These are phyloP conservation scores for Steinernema carpocapsae DNA, from an alignment of 2,888 invertebrate species.

Conservation along the genomic window DNA sequence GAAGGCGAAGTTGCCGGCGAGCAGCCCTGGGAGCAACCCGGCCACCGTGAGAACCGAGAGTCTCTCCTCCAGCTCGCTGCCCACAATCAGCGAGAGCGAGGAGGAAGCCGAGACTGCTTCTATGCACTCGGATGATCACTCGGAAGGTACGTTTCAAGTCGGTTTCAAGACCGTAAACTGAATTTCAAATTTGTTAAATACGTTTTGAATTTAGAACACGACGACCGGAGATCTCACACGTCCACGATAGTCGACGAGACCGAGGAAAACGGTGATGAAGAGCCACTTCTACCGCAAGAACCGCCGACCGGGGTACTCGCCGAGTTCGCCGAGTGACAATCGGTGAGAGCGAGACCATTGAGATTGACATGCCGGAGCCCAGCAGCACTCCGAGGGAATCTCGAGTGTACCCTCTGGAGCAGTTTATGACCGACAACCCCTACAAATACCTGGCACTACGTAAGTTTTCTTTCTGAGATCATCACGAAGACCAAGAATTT, in stretches of 20 bases:
- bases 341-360: conserved; percentile 24
- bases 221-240: not conserved
- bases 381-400: conserved; percentile 4
- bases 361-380: not conserved
- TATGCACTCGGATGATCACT: not conserved
- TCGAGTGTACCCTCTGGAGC: conserved; percentile 13
- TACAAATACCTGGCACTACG: conserved; percentile 16
- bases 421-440: conserved; percentile 31
- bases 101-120: not conserved
- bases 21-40: not conserved
- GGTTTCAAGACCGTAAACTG: too few relatives aligned
- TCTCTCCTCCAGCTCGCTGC: not conserved
- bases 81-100: conserved; percentile 25
- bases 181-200: too few relatives aligned
- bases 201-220: conserved; percentile 3
- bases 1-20: not conserved
- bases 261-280: not conserved
- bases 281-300: not conserved
- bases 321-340: conserved; percentile 23
- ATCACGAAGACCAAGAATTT: not conserved
- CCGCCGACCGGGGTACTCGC: not conserved
- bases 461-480: not conserved
- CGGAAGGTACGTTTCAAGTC: not conserved
- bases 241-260: conserved; percentile 19
- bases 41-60: not conserved